Conservation (phyloP, 2,113 vertebrate species). For the Garra rufa region DNA sequence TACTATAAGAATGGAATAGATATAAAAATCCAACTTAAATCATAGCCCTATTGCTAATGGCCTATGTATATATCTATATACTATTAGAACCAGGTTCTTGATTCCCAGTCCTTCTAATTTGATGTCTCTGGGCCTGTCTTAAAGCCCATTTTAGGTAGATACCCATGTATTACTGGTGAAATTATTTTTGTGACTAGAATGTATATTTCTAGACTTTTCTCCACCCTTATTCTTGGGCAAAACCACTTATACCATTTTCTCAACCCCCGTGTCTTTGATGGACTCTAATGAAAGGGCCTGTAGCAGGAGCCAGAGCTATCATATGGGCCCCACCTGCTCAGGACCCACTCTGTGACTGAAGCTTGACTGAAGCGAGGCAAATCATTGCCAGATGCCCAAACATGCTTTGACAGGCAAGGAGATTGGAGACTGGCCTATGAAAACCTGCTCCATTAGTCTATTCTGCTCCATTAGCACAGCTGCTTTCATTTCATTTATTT, state of each 20-base stretch:
- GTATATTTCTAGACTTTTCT: neutral
- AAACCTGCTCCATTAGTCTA: neutral
- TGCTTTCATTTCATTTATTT: neutral
- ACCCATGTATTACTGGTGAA: conserved; percentile 55
- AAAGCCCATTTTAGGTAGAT: conserved; percentile 83
- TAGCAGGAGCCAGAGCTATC: conserved; percentile 10
- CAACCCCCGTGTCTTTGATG: conserved; percentile 8
- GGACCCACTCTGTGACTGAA: conserved; percentile 11
- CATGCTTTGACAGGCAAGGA: neutral
- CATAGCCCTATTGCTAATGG: neutral
- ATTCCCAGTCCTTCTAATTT: neutral
- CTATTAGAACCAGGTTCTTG: neutral
- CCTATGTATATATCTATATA: neutral
- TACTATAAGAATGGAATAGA: neutral
- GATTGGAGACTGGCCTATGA: neutral
- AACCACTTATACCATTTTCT: conserved; percentile 45
- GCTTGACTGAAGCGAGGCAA: neutral
- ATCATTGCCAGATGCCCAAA: conserved; percentile 29
- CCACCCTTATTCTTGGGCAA: conserved; percentile 20
- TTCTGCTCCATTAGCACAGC: neutral
- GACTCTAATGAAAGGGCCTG: conserved; percentile 14
- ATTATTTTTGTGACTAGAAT: neutral
- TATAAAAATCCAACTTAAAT: neutral
- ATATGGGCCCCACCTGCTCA: conserved; percentile 52
- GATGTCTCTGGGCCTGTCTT: conserved; percentile 68